Base-by-base conservation (phyloP, 2,888 invertebrate species). In the Parelbella ahira region DNA sequence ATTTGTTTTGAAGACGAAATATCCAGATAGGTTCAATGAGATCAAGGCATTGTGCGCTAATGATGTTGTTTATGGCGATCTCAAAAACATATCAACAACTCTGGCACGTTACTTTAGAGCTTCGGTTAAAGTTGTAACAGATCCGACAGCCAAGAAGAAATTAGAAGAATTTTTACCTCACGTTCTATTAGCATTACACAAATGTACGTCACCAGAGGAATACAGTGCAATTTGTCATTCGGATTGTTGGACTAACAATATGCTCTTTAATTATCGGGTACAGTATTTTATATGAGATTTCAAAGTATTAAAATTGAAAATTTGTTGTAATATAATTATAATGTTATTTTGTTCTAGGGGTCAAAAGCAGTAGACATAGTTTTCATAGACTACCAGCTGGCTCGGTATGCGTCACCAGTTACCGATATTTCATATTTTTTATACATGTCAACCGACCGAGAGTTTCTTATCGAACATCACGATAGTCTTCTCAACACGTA, bases 221-320 rank as follows among this genome's bases (percentile, higher is more conserved):
- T 66, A 71, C 37, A 68, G 69, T 34, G 54, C 59, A 20, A 62
- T 82, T 53, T 79, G 81, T 53, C 82, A 82, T 37, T 75, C 68
- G n/a, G 78, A 82, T 48, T 73, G 72, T 54, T 82, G 80, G 82
- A 73, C 61, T 45, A 80, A 77, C 50, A 82, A 81, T 43, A 60
- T 72, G 25, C 7, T 72, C 2, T 78, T 63, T 43, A 73, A 72
- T 54, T 64, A 73, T 52, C 56, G 62, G 63, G 82, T 79, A 57
- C n/a, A n/a, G n/a, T n/a, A n/a, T n/a, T n/a, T n/a, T n/a, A n/a
- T n/a, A n/a, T n/a, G n/a, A n/a, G n/a, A n/a, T n/a, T n/a, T n/a
- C n/a, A n/a, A n/a, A n/a, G n/a, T n/a, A n/a, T n/a, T n/a, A n/a
- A n/a, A n/a, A n/a, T n/a, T n/a, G n/a, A n/a, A n/a, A n/a, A n/a